Base-by-base conservation (phyloP, 1,140 invertebrate species). In the Saxidomus purpurata region DNA sequence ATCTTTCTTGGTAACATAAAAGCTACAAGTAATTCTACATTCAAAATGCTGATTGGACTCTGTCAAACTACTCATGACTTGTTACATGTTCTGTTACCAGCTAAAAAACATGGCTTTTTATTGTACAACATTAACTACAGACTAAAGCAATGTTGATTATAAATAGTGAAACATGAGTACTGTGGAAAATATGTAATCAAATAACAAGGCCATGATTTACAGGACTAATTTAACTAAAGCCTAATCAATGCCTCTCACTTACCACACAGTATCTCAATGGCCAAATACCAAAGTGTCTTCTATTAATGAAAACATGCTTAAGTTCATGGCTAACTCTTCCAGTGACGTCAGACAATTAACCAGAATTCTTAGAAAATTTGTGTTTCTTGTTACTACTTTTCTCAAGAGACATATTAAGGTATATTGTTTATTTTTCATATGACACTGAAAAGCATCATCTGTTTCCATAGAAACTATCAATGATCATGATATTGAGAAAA, bases 281-380 rank as follows among this genome's bases (percentile, higher is more conserved):
- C 31, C 67, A 71, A 63, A 63, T 63, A 63, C n/a, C 34, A 71
- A 71, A 71, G 34, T 25, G 22, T 71, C 11, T 19, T 71, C 31
- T 36, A 38, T n/a, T 38, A 71, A 36, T 71, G 67, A 19, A 71
- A 71, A 71, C 59, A 25, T 43, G 59, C 2, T 63, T 63, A 25
- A 63, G 8, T 28, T 63, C n/a, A 63, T 63, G 59, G 25, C 59
- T 43, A 8, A 8, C 43, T 43, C 43, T 43, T 15, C 15, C 59
- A 63, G 28, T 63, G n/a, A 63, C n/a, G 59, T 63, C 59, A 63
- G 59, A 9, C 59, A 28, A 63, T 63, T 25, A 63, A 63, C 59
- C n/a, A 28, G n/a, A 63, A 9, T 63, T n/a, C n/a, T 63, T 63
- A 2, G 4, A 25, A 63, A 43, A 43, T 43, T 63, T 63, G 22